phyloP scores from a whole-genome alignment of 2,888 invertebrate species.

The Heteromyza rotundicornis region DNA sequence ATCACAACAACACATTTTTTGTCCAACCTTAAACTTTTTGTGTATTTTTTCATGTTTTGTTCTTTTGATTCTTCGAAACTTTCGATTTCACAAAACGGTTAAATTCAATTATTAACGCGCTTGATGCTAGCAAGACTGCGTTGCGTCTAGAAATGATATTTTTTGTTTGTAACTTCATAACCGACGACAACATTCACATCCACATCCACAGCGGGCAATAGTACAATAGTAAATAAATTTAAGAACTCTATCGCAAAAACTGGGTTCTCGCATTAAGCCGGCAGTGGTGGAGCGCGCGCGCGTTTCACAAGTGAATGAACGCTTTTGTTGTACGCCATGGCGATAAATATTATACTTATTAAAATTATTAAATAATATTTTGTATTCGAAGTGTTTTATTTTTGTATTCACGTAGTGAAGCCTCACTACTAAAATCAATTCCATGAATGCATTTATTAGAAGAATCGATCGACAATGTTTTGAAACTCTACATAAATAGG shows the following conservation, averaged over 20 bases:
- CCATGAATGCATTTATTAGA: no score
- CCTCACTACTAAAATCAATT: background rate
- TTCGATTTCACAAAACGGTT: background rate
- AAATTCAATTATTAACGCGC: background rate
- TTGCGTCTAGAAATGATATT: no score
- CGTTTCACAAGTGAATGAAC: slow-evolving; percentile 50
- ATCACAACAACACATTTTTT: no score
- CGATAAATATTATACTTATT: slow-evolving; percentile 49
- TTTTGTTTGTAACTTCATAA: no score
- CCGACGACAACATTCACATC: background rate
- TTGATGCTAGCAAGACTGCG: no score
- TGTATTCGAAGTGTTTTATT: no score
- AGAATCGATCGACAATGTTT: no score
- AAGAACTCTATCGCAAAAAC: background rate
- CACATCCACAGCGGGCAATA: background rate
- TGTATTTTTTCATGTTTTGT: no score
- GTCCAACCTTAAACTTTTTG: no score
- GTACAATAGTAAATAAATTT: background rate
- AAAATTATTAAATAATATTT: background rate
- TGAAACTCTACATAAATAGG: no score
- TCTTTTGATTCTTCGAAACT: background rate
- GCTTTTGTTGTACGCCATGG: slow-evolving; percentile 43
- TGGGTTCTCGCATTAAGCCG: background rate
- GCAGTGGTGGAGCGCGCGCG: slow-evolving; percentile 24
- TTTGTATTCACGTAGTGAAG: no score